These are phyloP conservation scores for Caenorhabditis auriculariae DNA, from an alignment of 2,888 invertebrate genomes.

Conservation along the genomic window DNA sequence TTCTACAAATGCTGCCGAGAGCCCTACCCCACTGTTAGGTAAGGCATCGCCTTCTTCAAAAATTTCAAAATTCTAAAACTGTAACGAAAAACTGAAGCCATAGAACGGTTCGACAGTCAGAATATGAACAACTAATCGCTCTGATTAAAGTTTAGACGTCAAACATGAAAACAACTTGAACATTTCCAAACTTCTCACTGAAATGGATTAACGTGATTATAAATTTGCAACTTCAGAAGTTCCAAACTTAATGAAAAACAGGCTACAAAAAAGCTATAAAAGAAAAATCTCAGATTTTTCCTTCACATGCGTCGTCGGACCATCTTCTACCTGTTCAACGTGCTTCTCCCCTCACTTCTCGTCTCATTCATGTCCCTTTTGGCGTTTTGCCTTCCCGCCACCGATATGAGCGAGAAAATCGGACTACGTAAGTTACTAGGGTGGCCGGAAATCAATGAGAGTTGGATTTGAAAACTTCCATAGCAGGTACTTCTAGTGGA, in stretches of 20 bases:
- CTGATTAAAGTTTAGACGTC: not conserved
- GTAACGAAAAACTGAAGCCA: not conserved
- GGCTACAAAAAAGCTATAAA: too few species aligned
- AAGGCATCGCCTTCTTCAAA: not conserved
- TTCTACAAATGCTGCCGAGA: conserved; percentile 81
- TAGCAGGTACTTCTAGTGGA: too few species aligned
- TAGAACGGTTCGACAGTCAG: too few species aligned
- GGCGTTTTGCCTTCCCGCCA: conserved; percentile 50
- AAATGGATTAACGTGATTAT: too few species aligned
- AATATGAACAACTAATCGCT: too few species aligned
- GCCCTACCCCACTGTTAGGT: conserved; percentile 67
- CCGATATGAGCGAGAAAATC: conserved; percentile 56
- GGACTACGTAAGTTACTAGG: conserved; percentile 42
- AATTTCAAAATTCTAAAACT: not conserved
- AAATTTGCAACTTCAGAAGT: too few species aligned
- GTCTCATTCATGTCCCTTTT: conserved; percentile 61
- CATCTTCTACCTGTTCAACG: conserved; percentile 51
- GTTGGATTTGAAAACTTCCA: too few species aligned
- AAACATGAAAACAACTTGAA: not conserved
- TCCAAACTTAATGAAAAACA: too few species aligned
- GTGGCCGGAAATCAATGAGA: too few species aligned
- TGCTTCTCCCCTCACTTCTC: conserved; percentile 50
- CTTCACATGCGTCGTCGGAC: conserved; percentile 37
- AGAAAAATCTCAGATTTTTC: conserved; percentile 26
- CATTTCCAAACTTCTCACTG: too few species aligned